Evolutionary conservation across 2,113 vertebrate species (phyloP).

Genomic region (Nycticebus coucang): DNA sequence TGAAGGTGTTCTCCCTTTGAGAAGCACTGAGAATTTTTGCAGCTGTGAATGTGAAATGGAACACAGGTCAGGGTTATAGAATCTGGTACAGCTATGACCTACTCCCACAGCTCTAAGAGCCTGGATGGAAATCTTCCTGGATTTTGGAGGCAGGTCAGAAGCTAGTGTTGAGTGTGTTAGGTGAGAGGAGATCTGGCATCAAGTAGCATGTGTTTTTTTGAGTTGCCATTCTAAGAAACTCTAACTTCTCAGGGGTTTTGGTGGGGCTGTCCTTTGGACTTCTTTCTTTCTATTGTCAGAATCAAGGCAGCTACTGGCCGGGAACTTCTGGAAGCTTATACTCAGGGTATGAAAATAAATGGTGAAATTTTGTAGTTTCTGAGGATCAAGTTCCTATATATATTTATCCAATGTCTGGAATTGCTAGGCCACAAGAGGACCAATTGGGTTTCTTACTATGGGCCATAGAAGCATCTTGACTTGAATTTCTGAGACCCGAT

Average conservation of each 20-base stretch:
- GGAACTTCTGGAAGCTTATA: neutral
- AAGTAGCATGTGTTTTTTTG: neutral
- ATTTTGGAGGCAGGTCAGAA: neutral
- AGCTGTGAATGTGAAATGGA: neutral
- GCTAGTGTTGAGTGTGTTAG: neutral
- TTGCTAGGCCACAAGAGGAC: neutral
- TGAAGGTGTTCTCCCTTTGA: neutral
- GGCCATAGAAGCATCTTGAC: neutral
- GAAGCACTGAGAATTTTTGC: neutral
- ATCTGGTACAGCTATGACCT: neutral
- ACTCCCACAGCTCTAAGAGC: neutral
- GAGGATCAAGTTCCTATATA: neutral
- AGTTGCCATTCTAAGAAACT: neutral
- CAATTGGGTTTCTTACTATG: neutral
- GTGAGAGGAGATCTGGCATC: neutral
- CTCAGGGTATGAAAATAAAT: neutral
- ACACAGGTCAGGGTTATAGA: neutral
- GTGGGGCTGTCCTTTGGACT: neutral
- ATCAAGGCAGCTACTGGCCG: neutral
- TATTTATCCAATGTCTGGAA: neutral
- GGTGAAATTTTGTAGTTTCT: neutral
- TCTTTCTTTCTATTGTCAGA: neutral
- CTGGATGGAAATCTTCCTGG: neutral
- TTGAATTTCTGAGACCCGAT: neutral
- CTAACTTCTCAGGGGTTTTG: neutral